Conservation (phyloP, 2,113 vertebrate species). For the Gambusia affinis region DNA sequence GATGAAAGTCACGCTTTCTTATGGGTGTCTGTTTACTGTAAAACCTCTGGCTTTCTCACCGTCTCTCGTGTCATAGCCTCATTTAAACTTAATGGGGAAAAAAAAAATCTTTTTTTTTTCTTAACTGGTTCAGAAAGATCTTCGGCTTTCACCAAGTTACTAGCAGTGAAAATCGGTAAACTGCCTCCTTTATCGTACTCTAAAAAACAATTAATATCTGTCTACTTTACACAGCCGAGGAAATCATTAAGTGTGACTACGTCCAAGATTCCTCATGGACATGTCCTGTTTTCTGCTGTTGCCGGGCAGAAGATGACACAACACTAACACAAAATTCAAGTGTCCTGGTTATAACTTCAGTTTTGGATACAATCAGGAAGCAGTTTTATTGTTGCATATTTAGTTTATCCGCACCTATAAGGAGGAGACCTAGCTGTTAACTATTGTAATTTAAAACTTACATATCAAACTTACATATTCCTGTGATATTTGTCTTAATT, state of each 20-base stretch:
- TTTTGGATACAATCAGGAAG: background rate
- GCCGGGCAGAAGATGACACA: background rate
- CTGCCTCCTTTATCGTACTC: background rate
- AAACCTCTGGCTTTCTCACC: background rate
- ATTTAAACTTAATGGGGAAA: background rate
- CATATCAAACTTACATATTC: too few species aligned
- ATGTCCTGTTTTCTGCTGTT: background rate
- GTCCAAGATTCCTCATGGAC: background rate
- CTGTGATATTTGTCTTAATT: too few species aligned
- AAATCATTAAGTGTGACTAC: background rate
- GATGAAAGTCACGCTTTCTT: slow-evolving; percentile 53
- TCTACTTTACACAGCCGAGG: background rate
- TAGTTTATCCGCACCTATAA: background rate
- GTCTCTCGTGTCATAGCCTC: background rate
- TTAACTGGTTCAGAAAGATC: background rate
- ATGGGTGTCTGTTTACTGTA: slow-evolving; percentile 22
- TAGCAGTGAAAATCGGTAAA: background rate
- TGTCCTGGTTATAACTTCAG: background rate
- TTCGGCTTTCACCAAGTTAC: background rate
- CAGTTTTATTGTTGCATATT: background rate
- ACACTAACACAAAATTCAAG: background rate
- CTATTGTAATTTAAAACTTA: too few species aligned
- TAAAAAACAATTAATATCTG: background rate
- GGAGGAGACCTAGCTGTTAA: too few species aligned
- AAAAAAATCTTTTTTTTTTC: background rate